Evolutionary conservation across 2,113 vertebrate species (phyloP).

Genomic region (Entelurus aequoreus): DNA sequence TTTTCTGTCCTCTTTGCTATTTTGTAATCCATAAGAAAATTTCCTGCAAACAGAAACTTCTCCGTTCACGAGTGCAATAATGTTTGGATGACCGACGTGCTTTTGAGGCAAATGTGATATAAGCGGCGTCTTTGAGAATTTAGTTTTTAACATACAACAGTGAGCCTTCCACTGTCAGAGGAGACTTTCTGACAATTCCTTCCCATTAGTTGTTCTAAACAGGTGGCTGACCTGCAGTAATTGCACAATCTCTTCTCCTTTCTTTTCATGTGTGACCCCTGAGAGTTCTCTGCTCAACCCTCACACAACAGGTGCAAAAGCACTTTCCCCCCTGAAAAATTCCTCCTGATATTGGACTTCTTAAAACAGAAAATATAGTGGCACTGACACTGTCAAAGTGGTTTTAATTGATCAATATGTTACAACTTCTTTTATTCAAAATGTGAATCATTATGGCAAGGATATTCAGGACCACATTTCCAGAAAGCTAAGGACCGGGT

Average conservation of each 20-base stretch:
- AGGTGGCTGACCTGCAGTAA: slow-evolving; percentile 40
- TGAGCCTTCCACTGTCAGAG: slow-evolving; percentile 3
- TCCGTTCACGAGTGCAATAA: slow-evolving; percentile 43
- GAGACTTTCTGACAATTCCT: slow-evolving; percentile 20
- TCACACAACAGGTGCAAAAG: slow-evolving; percentile 63
- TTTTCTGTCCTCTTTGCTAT: slow-evolving; percentile 1
- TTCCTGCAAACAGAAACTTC: slow-evolving; percentile 33
- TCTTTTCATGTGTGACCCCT: slow-evolving; percentile 51
- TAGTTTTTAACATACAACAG: slow-evolving; percentile 34
- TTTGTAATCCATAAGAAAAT: slow-evolving; percentile 23
- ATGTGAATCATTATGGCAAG: no score
- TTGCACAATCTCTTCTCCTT: slow-evolving; percentile 22
- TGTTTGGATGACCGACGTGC: slow-evolving; percentile 48
- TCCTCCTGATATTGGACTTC: slow-evolving; percentile 5
- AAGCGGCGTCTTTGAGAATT: slow-evolving; percentile 47
- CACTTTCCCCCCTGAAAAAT: slow-evolving; percentile 36
- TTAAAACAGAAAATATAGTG: slow-evolving; percentile 22
- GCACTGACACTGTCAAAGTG: no score
- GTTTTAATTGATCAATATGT: no score
- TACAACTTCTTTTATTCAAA: no score
- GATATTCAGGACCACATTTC: no score
- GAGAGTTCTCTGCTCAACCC: slow-evolving; percentile 37
- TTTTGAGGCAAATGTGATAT: slow-evolving; percentile 50
- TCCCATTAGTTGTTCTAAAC: slow-evolving; percentile 25
- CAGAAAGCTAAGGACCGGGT: no score